Conservation (phyloP, 2,113 vertebrate genomes). For the Dasyprocta punctata region DNA sequence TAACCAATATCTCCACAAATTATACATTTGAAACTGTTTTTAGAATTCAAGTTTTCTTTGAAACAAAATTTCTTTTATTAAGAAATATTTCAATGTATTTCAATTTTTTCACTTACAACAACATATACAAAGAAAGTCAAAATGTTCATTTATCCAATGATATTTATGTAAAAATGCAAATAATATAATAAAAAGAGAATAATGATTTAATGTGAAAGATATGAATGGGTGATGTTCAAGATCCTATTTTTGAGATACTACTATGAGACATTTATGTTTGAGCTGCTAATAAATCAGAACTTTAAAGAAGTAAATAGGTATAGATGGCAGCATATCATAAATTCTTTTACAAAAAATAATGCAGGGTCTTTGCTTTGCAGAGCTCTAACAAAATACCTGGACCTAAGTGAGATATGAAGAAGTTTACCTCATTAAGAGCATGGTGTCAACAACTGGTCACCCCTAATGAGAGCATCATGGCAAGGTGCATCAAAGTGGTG, state of each 20-base stretch:
- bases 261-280: neutral
- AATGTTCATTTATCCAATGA: neutral
- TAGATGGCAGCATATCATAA: accelerated
- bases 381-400: neutral
- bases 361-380: neutral
- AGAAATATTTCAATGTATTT: neutral
- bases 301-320: neutral
- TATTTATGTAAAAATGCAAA: neutral
- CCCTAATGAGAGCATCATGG: neutral
- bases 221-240: neutral
- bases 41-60: neutral
- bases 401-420: neutral
- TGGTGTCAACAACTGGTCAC: too few species aligned
- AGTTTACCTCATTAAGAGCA: neutral
- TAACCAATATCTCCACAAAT: neutral
- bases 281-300: neutral
- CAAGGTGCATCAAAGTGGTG: too few species aligned
- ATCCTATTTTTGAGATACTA: neutral
- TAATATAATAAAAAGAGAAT: neutral
- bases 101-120: conserved; percentile 3
- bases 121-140: neutral
- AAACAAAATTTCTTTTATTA: neutral
- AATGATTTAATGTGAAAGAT: neutral
- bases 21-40: neutral
- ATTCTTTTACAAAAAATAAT: neutral